Evolutionary conservation across 2,113 vertebrate genomes (phyloP).

Genomic region (mouse (Mus musculus)): DNA sequence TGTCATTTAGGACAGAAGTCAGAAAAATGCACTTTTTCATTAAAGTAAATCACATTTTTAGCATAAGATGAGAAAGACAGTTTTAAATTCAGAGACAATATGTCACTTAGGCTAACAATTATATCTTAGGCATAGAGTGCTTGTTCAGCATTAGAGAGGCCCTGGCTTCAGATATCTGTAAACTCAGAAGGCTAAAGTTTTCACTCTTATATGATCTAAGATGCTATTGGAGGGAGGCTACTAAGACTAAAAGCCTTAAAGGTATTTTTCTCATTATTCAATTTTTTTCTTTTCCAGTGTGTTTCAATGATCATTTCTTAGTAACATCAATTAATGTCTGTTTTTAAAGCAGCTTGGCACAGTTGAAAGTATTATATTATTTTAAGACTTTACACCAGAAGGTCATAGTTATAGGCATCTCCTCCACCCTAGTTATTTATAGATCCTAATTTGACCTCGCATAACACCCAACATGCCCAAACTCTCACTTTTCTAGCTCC

Average conservation of each 20-base stretch:
- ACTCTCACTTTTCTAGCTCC: slow-evolving; percentile 24
- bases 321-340: neutral
- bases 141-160: neutral
- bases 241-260: slow-evolving; percentile 3
- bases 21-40: neutral
- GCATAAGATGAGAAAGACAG: neutral
- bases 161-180: neutral
- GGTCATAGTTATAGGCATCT: slow-evolving; percentile 2
- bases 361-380: slow-evolving; percentile 1
- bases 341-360: neutral
- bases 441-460: neutral
- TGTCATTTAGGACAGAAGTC: slow-evolving; percentile 56
- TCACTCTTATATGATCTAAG: slow-evolving; percentile 13
- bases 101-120: neutral
- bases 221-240: neutral
- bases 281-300: slow-evolving; percentile 16
- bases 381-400: slow-evolving; percentile 15
- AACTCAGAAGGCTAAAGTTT: slow-evolving; percentile 21
- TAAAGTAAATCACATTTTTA: slow-evolving; percentile 50
- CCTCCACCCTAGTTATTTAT: neutral
- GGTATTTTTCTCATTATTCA: neutral
- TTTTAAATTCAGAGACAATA: slow-evolving; percentile 6
- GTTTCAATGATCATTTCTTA: slow-evolving; percentile 30
- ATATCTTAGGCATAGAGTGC: neutral
- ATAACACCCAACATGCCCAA: neutral